Evolutionary conservation across 2,797 vertebrate species (phyloP).

Genomic region (Enteromius radiatus): DNA sequence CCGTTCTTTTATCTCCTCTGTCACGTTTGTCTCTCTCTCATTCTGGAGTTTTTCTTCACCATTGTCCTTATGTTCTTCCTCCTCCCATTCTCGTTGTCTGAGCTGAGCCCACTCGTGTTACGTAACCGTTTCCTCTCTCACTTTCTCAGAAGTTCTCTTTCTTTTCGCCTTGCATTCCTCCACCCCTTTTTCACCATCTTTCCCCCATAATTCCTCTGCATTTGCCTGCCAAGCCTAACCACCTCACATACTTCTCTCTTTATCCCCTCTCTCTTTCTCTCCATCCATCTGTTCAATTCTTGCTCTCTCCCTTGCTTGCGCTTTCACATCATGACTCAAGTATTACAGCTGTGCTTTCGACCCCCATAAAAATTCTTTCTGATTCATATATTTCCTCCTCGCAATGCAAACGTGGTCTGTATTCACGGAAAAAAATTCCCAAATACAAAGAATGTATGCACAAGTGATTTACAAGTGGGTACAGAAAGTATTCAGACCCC

Average conservation of each 20-base stretch:
- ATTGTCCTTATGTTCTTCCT: background rate
- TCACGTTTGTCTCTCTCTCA: background rate
- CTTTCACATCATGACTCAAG: conserved; percentile 78
- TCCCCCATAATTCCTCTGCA: conserved; percentile 27
- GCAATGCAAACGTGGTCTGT: background rate
- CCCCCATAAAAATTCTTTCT: conserved; percentile 60
- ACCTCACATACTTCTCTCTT: conserved; percentile 12
- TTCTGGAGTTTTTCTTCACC: background rate
- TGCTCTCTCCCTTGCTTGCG: conserved; percentile 36
- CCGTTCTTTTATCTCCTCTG: background rate
- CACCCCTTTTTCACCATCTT: background rate
- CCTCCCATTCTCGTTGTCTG: conserved; percentile 59
- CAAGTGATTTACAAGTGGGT: too few relatives aligned
- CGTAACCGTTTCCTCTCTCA: conserved; percentile 66
- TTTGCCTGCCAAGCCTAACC: conserved; percentile 24
- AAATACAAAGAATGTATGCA: background rate
- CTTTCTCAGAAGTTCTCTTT: conserved; percentile 5
- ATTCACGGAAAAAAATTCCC: background rate
- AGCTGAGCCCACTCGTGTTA: conserved; percentile 75
- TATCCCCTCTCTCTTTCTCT: conserved; percentile 10
- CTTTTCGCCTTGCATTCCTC: conserved; percentile 24
- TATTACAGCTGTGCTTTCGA: conserved; percentile 68
- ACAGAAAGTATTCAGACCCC: too few relatives aligned
- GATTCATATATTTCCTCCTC: conserved; percentile 44
- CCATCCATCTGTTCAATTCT: conserved; percentile 5